Conservation (phyloP, 1,140 invertebrate genomes). For the Cydia fagiglandana region DNA sequence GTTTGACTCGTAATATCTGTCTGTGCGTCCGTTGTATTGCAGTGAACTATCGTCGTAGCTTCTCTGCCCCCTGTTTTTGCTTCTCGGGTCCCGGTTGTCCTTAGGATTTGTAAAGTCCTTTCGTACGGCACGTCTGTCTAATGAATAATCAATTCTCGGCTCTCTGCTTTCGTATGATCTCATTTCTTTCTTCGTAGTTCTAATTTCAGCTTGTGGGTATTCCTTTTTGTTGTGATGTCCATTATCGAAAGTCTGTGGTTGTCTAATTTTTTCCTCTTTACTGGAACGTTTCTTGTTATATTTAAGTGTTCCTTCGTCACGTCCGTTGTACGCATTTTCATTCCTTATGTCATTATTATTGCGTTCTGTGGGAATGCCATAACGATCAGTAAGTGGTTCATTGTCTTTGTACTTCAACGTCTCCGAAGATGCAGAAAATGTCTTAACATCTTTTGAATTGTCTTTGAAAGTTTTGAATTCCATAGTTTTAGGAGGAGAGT, state of each 20-base stretch:
- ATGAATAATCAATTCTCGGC: constrained; percentile 76
- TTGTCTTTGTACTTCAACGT: constrained; percentile 75
- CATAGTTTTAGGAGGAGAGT: constrained; percentile 68
- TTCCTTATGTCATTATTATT: constrained; percentile 65
- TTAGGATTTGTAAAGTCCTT: constrained; percentile 66
- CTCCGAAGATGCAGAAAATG: constrained; percentile 76
- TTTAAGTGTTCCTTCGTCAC: constrained; percentile 75
- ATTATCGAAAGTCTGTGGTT: constrained; percentile 62
- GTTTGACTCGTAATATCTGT: constrained; percentile 77
- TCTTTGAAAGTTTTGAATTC: constrained; percentile 79
- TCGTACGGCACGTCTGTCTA: constrained; percentile 64
- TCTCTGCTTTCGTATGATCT: constrained; percentile 61
- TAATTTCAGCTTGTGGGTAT: constrained; percentile 65
- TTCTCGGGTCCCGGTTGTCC: constrained; percentile 59
- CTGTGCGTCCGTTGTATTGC: constrained; percentile 72
- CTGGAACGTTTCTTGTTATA: constrained; percentile 70
- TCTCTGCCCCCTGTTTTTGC: constrained; percentile 65
- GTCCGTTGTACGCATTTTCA: constrained; percentile 61
- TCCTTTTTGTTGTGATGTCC: constrained; percentile 60
- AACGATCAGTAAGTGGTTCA: constrained; percentile 66
- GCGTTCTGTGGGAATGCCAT: constrained; percentile 65
- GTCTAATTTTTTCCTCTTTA: constrained; percentile 70
- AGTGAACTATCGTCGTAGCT: constrained; percentile 75
- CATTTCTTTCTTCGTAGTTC: constrained; percentile 63
- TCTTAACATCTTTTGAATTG: constrained; percentile 76